A percentile compares a stretch with the other conserved stretches of the same genome.
Evolutionary conservation across 2,113 vertebrate species (phyloP).

Genomic region (Noturus placidus): DNA sequence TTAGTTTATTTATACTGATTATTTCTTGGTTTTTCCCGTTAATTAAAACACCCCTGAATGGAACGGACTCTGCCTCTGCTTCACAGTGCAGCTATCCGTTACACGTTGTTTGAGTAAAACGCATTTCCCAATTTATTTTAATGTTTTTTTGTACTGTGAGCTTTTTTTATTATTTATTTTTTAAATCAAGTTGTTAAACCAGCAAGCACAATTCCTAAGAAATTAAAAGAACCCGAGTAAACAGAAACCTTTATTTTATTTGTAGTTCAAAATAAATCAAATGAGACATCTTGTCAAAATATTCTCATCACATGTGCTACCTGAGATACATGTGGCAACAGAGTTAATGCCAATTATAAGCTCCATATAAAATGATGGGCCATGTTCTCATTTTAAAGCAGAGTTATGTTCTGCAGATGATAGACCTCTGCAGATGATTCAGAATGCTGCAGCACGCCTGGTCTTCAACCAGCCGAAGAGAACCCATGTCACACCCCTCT

Average conservation of each 20-base stretch:
- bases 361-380: not conserved
- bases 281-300: not conserved
- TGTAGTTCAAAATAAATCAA: not conserved
- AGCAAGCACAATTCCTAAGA: not conserved
- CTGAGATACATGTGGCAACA: not conserved
- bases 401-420: too few relatives aligned
- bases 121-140: not conserved
- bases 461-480: too few relatives aligned
- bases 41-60: too few relatives aligned
- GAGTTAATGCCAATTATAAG: not conserved
- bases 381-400: not conserved
- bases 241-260: not conserved
- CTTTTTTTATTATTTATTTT: not conserved
- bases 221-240: not conserved
- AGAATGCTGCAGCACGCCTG: too few relatives aligned
- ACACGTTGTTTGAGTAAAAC: not conserved
- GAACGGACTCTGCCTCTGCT: too few relatives aligned
- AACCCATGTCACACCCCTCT: too few relatives aligned
- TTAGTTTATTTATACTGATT: too few relatives aligned
- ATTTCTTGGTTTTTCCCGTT: too few relatives aligned
- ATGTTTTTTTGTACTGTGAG: not conserved
- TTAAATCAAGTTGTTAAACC: not conserved
- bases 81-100: too few relatives aligned
- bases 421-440: too few relatives aligned
- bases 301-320: not conserved